Evolutionary conservation across 2,888 invertebrate genomes (phyloP), one percentile per base, ranked within the genome.

Genomic region (Clivina fossor): DNA sequence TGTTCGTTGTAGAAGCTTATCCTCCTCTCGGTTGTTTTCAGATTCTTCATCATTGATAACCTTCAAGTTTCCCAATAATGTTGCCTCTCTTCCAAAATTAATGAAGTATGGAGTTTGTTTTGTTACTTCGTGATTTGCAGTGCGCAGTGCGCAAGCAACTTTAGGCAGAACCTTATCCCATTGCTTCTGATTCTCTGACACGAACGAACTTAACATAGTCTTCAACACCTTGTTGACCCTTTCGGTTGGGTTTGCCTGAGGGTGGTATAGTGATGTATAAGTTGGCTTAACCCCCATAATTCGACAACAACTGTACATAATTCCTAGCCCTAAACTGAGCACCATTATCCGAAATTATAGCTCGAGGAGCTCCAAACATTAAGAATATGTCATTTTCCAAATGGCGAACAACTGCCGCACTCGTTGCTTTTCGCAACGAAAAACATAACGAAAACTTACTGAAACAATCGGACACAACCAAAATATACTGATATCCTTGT

Each of bases 401-500:
- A 13, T 26, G 24, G 15, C 20, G 20, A 1, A 40, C 40, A 18
- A 40, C n/a, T 3, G 26, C 15, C n/a, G n/a, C 11, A 20, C 7
- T 40, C 20, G 20, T 37, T 2, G 60, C 60, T 3, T 44, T 30
- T 15, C 58, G 35, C 1, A 62, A 20, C 0, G 62, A 59, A 53
- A 56, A 60, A 5, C 59, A 41, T 9, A 61, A 4, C 2, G 56
- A 20, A 54, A 59, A 61, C 43, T 63, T 62, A 19, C 57, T 62
- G 22, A 63, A 62, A 13, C 30, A 53, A 49, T 62, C 62, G 19
- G 44, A 33, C 1, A 62, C 54, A 1, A 47, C 38, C 1, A 62
- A 33, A n/a, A 61, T 57, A 41, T 58, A 57, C 2, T 16, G 3
- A 20, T 57, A 43, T 1, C 61, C 62, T 2, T 41, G n/a, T 2